A percentile compares a stretch with the other conserved stretches of the same genome.
These are phyloP conservation scores for Prionailurus bengalensis DNA, from an alignment of 2,113 vertebrate species.

Conservation along the genomic window DNA sequence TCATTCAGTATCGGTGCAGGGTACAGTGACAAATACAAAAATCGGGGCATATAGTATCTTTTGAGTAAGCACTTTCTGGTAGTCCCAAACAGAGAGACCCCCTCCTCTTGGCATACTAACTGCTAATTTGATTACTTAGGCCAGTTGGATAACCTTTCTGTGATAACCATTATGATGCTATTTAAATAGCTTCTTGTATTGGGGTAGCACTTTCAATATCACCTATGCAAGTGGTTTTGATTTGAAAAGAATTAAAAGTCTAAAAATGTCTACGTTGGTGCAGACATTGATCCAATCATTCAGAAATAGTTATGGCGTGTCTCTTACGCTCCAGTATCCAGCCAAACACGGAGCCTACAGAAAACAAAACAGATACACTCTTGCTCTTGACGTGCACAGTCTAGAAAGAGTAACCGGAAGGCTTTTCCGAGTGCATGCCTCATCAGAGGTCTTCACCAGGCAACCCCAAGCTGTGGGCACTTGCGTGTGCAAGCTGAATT, in stretches of 20 bases:
- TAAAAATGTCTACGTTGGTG: background rate
- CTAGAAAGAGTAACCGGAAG: background rate
- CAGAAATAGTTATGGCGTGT: background rate
- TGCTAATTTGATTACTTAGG: too few species aligned
- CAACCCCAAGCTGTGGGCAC: background rate
- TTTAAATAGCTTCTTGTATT: background rate
- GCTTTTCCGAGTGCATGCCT: background rate
- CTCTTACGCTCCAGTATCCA: background rate
- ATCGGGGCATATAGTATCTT: accelerated
- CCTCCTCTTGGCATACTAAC: background rate
- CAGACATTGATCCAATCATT: background rate
- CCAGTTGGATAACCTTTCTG: background rate
- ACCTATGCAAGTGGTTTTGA: background rate
- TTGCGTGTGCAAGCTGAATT: accelerated
- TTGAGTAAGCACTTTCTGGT: background rate
- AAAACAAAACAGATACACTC: background rate
- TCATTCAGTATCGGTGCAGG: too few species aligned
- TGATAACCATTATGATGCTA: accelerated
- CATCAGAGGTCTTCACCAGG: background rate
- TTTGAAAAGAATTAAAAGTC: background rate
- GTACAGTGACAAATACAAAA: background rate
- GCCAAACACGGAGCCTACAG: background rate
- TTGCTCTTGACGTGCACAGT: accelerated
- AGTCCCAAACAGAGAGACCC: background rate
- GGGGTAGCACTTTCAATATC: background rate